A percentile compares a stretch with the other conserved stretches of the same genome.
phyloP scores from a whole-genome alignment of 2,888 invertebrate species.

The Mythimna ferrago region DNA sequence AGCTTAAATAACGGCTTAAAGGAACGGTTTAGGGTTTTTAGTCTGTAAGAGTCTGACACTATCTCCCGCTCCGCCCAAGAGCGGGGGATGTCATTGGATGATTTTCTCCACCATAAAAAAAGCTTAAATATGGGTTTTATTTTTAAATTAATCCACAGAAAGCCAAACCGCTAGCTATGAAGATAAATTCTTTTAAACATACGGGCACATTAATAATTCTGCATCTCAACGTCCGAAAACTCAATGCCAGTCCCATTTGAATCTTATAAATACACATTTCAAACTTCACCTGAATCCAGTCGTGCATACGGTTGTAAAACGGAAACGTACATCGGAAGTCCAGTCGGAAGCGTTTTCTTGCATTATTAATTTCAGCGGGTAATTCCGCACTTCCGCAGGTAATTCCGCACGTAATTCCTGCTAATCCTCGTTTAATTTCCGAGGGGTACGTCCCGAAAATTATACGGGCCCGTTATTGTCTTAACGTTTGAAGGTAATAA shows the following conservation, averaged over 20 bases:
- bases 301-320: conserved; percentile 41
- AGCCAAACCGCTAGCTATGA: not conserved
- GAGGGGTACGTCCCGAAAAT: conserved; percentile 42
- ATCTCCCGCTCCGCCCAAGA: too few relatives aligned
- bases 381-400: conserved; percentile 37
- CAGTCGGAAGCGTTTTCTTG: conserved; percentile 51
- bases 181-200: not conserved
- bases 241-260: conserved; percentile 1
- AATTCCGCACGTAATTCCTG: conserved; percentile 41
- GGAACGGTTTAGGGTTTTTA: too few relatives aligned
- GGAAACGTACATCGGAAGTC: conserved; percentile 49
- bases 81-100: too few relatives aligned
- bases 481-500: conserved; percentile 42
- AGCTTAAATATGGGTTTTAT: not conserved
- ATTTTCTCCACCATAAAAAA: too few relatives aligned
- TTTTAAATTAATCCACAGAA: not conserved
- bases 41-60: too few relatives aligned
- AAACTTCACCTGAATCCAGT: conserved; percentile 19
- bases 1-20: too few relatives aligned
- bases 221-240: conserved; percentile 2
- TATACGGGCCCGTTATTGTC: conserved; percentile 40
- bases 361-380: conserved; percentile 61
- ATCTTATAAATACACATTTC: conserved; percentile 30
- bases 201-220: conserved; percentile 21
- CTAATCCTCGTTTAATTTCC: conserved; percentile 60